phyloP scores from a whole-genome alignment of 2,888 invertebrate species.

The Meteorus colon region DNA sequence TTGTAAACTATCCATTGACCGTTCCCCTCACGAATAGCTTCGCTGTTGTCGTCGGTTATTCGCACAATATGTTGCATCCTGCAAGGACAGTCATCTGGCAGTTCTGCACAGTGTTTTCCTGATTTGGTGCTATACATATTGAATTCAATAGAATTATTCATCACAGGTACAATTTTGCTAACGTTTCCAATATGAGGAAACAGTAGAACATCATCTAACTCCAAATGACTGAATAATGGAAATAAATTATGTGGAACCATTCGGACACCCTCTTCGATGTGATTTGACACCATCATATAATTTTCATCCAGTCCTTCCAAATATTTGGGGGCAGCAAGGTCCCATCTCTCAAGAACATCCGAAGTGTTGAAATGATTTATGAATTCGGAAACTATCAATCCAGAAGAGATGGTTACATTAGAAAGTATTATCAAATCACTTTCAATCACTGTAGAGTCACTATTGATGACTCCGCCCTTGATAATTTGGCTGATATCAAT shows the following conservation, averaged over 20 bases:
- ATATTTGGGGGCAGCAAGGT: too few species aligned
- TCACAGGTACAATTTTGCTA: constrained; percentile 31
- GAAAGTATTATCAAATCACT: constrained; percentile 59
- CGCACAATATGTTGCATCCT: constrained; percentile 56
- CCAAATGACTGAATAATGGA: constrained; percentile 58
- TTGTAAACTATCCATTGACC: constrained; percentile 49
- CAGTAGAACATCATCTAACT: constrained; percentile 53
- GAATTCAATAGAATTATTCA: constrained; percentile 51
- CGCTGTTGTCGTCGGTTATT: constrained; percentile 46
- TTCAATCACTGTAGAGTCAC: constrained; percentile 56
- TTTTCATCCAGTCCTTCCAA: neutral
- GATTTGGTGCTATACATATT: constrained; percentile 55
- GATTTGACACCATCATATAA: neutral
- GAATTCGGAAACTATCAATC: constrained; percentile 45
- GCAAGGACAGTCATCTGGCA: constrained; percentile 58
- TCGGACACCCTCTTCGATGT: neutral
- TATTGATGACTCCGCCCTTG: constrained; percentile 51
- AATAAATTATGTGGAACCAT: constrained; percentile 24
- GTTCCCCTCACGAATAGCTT: constrained; percentile 41
- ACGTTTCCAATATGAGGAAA: constrained; percentile 55
- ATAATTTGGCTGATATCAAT: constrained; percentile 52
- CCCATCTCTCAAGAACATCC: constrained; percentile 27
- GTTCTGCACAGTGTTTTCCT: constrained; percentile 55
- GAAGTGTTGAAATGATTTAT: constrained; percentile 52
- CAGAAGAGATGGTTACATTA: constrained; percentile 41